A percentile compares a stretch with the other conserved stretches of the same genome.
Conservation (phyloP, 1,140 invertebrate genomes). For the Penaeus vannamei region DNA sequence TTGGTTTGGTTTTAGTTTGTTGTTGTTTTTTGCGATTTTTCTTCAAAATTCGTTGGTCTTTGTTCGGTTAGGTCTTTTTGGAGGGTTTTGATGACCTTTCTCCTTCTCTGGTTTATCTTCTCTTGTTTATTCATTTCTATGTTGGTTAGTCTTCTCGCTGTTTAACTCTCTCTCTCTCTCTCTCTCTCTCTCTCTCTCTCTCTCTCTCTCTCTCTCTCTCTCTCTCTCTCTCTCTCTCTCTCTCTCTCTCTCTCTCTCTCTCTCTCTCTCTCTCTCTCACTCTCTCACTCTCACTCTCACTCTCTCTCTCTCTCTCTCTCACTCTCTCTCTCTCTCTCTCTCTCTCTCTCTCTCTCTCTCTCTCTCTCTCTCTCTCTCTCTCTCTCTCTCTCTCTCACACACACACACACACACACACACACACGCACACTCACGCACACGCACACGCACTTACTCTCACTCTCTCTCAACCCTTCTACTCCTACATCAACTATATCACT, state of each 20-base stretch:
- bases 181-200: too few relatives aligned
- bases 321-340: constrained; percentile 38
- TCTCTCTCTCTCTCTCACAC: not conserved
- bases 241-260: not conserved
- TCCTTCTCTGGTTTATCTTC: too few relatives aligned
- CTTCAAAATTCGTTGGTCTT: too few relatives aligned
- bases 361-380: constrained; percentile 26
- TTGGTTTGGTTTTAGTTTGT: too few relatives aligned
- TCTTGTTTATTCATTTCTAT: too few relatives aligned
- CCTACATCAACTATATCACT: too few relatives aligned
- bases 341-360: constrained; percentile 40
- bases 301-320: constrained; percentile 35
- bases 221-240: not conserved
- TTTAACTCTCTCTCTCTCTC: not conserved
- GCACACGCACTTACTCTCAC: constrained; percentile 1
- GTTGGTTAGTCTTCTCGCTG: too few relatives aligned
- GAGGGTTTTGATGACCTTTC: too few relatives aligned
- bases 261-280: not conserved
- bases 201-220: not conserved
- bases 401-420: constrained; percentile 38
- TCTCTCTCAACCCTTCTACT: not conserved
- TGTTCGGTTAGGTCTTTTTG: too few relatives aligned
- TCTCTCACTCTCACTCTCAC: constrained; percentile 27
- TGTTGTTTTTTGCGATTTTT: too few relatives aligned
- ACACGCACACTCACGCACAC: constrained; percentile 33